Evolutionary conservation across 2,113 vertebrate genomes (phyloP).

Genomic region (Synchiropus splendidus): DNA sequence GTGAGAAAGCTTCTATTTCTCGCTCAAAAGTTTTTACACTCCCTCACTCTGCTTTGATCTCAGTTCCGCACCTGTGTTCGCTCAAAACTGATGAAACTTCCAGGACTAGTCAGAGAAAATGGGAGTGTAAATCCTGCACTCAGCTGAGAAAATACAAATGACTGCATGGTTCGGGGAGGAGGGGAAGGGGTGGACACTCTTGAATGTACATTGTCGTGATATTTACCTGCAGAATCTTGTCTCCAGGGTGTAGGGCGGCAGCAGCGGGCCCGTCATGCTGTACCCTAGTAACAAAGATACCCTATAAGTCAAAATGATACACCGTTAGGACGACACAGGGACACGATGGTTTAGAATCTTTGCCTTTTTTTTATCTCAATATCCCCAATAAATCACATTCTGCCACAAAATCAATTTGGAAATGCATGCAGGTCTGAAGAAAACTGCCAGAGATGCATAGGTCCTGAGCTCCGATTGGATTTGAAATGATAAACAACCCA

Average conservation of each 20-base stretch:
- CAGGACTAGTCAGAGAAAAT: constrained; percentile 2
- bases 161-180: not conserved
- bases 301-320: constrained; percentile 99
- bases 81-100: no score
- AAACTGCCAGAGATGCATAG: constrained; percentile 1
- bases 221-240: constrained; percentile 97
- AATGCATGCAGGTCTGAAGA: constrained; percentile 22
- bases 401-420: constrained; percentile 26
- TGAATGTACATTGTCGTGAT: constrained; percentile 17
- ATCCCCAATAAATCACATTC: constrained; percentile 23
- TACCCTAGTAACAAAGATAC: constrained; percentile 99
- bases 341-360: constrained; percentile 76
- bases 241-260: constrained; percentile 87
- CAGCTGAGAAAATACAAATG: no score
- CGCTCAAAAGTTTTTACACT: no score
- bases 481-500: not conserved
- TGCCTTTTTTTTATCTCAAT: constrained; percentile 63
- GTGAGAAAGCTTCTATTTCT: no score
- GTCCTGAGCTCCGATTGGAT: not conserved
- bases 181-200: constrained; percentile 4
- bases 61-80: no score
- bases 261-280: constrained; percentile 96
- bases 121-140: no score
- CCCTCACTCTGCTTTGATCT: no score
- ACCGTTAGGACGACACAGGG: constrained; percentile 88